Evolutionary conservation across 2,797 vertebrate species (phyloP).

Genomic region (Rhodeus uyekii): DNA sequence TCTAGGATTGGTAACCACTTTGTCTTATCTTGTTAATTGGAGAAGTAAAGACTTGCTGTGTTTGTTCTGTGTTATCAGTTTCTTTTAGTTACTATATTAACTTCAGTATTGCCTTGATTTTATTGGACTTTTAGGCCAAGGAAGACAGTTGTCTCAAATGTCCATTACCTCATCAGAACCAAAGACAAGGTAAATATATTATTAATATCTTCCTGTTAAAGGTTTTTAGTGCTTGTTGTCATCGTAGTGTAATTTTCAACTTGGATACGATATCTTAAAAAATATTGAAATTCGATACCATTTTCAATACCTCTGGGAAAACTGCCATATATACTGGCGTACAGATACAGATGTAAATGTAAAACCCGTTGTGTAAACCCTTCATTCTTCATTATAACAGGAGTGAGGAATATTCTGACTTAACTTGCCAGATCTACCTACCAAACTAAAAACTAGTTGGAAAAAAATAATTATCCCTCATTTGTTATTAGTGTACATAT

Average conservation of each 20-base stretch:
- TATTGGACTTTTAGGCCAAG: constrained; percentile 63
- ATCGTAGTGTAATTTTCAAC: neutral
- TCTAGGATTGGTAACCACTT: neutral
- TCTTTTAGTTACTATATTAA: neutral
- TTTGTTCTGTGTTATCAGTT: neutral
- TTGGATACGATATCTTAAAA: neutral
- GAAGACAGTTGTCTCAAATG: constrained; percentile 71
- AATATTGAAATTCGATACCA: neutral
- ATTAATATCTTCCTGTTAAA: neutral
- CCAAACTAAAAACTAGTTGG: neutral
- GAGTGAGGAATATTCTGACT: neutral
- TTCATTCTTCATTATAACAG: too few species aligned
- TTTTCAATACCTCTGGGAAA: neutral
- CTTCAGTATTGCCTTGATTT: neutral
- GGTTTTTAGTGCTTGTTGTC: neutral
- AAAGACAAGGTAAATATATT: constrained; percentile 69
- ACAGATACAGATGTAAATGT: too few species aligned
- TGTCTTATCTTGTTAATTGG: neutral
- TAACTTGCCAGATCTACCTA: neutral
- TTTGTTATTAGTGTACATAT: too few species aligned
- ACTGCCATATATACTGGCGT: neutral
- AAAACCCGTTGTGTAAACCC: too few species aligned
- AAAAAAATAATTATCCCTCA: too few species aligned
- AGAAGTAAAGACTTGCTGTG: neutral
- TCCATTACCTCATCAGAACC: constrained; percentile 74